Evolutionary conservation across 2,113 vertebrate genomes (phyloP).

Genomic region (Python bivittatus): DNA sequence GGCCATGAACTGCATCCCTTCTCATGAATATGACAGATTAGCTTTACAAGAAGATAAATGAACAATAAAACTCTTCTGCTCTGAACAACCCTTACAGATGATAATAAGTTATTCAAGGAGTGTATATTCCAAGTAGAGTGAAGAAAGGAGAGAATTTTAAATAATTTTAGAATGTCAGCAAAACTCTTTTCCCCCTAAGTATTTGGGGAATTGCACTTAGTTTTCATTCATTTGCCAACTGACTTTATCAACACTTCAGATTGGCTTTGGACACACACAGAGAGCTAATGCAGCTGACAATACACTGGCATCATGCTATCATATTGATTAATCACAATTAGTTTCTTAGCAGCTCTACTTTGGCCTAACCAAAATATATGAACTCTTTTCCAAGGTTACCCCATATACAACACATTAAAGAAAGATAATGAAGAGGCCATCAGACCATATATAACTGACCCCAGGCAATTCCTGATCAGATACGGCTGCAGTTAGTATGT

Average conservation of each 20-base stretch:
- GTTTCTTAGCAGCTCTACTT: neutral
- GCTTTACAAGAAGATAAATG: conserved; percentile 13
- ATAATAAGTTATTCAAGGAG: neutral
- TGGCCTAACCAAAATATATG: neutral
- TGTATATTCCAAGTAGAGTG: neutral
- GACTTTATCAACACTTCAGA: neutral
- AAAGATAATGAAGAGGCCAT: neutral
- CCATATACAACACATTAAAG: neutral
- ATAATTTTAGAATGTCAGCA: neutral
- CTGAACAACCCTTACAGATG: neutral
- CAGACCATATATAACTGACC: neutral
- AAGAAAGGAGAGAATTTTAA: neutral
- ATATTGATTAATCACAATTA: neutral
- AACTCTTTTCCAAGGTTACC: neutral
- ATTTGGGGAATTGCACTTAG: neutral
- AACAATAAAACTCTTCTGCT: conserved; percentile 16
- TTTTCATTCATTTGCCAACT: neutral
- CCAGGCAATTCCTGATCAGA: neutral
- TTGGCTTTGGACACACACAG: neutral
- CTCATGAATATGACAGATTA: conserved; percentile 12
- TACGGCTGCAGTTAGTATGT: neutral
- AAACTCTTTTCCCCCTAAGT: neutral
- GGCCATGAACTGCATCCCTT: neutral
- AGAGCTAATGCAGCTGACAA: neutral
- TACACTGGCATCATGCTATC: neutral